Base-by-base conservation (phyloP, 2,888 invertebrate species). In the Agrenia bidenticulata region DNA sequence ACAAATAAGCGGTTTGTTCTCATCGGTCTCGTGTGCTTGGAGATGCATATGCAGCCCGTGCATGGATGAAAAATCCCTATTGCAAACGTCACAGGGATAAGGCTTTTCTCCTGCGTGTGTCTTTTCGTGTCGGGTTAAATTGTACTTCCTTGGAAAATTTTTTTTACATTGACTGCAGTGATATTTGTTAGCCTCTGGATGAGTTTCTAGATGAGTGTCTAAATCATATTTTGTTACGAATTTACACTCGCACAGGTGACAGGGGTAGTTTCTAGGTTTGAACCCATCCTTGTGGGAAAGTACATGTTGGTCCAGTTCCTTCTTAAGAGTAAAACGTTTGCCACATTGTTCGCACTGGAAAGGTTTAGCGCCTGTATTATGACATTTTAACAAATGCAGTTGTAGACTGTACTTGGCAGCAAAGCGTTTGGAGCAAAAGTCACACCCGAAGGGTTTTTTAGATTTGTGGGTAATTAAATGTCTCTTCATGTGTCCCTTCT, bases 401-500 rank as follows among this genome's bases (percentile, higher is more conserved):
- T 55, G 55, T 27, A 55, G 37, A 32, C 55, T 55, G 55, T 55
- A 55, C 26, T 55, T 55, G 26, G 55, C 55, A 5, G 26, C 27
- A 32, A 55, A 55, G 4, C 51, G 4, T 23, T 51, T 51, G 13
- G 21, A 5, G 24, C 51, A 51, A 19, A 51, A 24, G 15, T 55
- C 55, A 19, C 55, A 55, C 2, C 7, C 27, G 19, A 55, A 55
- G 2, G 55, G 55, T 55, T 27, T 55, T 27, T 27, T 2, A 11
- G 55, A 32, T 55, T 55, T 32, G 17, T 55, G 55, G 15, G 55
- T 55, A 4, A 55, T 5, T 26, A 55, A 55, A 17, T 55, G 55
- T 32, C 55, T 55, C n/a, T 26, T 55, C 55, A 55, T 55, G 32
- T 55, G 55, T 5, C 55, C 55, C 17, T 55, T 55, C 17, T 55